phyloP scores from a whole-genome alignment of 2,113 vertebrate species.

The Calidris pygmaea region DNA sequence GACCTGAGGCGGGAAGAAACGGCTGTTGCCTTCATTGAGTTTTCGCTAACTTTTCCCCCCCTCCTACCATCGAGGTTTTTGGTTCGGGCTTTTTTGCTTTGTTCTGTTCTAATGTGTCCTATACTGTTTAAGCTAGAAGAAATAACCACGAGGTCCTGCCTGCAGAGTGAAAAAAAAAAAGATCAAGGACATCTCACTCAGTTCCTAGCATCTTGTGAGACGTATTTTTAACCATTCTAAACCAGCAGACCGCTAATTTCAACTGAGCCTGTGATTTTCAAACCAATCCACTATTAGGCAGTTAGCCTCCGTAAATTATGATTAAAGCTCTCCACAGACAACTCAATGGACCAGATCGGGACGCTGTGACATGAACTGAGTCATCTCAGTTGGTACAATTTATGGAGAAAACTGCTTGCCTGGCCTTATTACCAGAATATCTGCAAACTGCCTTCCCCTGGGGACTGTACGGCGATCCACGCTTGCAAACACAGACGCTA shows the following conservation, averaged over 20 bases:
- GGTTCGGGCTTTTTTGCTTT: background rate
- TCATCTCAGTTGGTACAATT: background rate
- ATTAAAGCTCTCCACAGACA: background rate
- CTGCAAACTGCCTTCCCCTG: background rate
- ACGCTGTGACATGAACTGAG: background rate
- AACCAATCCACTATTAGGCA: background rate
- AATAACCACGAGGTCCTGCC: background rate
- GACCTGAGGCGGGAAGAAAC: slow-evolving; percentile 36
- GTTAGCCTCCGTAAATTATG: background rate
- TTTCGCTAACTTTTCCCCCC: background rate
- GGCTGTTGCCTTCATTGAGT: slow-evolving; percentile 44
- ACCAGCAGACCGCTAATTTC: background rate
- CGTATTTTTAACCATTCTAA: background rate
- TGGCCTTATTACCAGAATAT: background rate
- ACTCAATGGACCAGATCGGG: background rate
- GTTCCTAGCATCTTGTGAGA: background rate
- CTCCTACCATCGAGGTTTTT: background rate
- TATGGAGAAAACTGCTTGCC: background rate
- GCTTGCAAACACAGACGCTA: background rate
- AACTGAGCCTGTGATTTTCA: background rate
- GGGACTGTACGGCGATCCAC: background rate
- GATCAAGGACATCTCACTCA: slow-evolving; percentile 23
- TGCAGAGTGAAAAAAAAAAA: background rate
- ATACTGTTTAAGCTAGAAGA: slow-evolving; percentile 13
- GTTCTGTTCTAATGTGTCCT: slow-evolving; percentile 1